A percentile compares a stretch with the other conserved stretches of the same genome.
Evolutionary conservation across 2,113 vertebrate genomes (phyloP).

Genomic region (Macroglossus sobrinus): DNA sequence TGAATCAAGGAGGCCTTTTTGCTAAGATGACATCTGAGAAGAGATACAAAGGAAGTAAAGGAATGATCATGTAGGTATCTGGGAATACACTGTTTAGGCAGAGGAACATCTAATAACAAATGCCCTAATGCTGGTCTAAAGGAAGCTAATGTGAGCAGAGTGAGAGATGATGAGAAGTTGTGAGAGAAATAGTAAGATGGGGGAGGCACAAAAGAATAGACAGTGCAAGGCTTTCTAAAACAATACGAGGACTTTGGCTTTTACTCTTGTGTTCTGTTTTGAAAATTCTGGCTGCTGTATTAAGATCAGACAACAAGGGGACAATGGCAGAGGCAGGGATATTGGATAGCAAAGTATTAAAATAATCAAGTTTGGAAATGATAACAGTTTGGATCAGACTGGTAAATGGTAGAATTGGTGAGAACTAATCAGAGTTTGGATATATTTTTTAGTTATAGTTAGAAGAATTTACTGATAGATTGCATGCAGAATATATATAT

Average conservation of each 20-base stretch:
- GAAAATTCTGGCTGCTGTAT: constrained; percentile 3
- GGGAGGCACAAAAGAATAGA: not conserved
- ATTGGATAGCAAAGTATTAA: not conserved
- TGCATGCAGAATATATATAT: not conserved
- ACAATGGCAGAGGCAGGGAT: not conserved
- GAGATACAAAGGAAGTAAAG: not conserved
- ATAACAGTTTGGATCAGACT: not conserved
- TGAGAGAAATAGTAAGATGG: not conserved
- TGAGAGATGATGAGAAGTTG: not conserved
- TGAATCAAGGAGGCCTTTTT: not conserved
- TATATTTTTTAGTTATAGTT: not conserved
- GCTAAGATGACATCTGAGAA: not conserved
- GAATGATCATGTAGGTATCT: not conserved
- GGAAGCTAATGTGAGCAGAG: not conserved
- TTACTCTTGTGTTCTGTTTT: not conserved
- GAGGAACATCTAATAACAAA: not conserved
- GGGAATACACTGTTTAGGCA: not conserved
- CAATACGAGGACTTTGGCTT: not conserved
- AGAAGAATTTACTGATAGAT: not conserved
- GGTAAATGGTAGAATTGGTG: not conserved
- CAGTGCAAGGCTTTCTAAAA: not conserved
- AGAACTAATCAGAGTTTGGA: not conserved
- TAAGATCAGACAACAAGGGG: not conserved
- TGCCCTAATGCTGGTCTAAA: not conserved
- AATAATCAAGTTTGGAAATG: constrained; percentile 6